Evolutionary conservation across 2,888 invertebrate species (phyloP), one percentile per base, ranked within the genome.

Genomic region (Masnerella sp.): DNA sequence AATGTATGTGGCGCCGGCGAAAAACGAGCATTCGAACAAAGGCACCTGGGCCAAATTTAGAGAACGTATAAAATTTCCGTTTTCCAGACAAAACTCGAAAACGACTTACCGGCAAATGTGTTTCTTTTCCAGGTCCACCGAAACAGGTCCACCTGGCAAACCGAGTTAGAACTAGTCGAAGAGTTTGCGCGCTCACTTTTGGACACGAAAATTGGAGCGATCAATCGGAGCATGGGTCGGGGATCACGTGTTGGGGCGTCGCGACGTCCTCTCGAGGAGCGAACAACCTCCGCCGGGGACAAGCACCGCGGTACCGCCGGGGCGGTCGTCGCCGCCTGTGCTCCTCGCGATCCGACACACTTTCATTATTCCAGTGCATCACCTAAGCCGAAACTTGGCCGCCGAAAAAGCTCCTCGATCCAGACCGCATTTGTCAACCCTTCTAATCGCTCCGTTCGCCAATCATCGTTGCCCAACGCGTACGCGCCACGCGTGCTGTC

Each of bases 301-400:
- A 47, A 54, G 51, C 47, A 65, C 40, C 71, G 67, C 69, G 73
- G 59, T 52, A 69, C 69, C 69, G 51, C 73, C 70, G 61, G 42
- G 67, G 59, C 76, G 70, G 70, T 70, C 73, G 65, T 54, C 73
- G 73, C 51, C 69, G 79, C 78, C 75, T 76, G 75, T 74, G 76
- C 69, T 69, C 76, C 77, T 74, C 78, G 72, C 75, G 76, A 75
- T 78, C 78, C 75, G 74, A 77, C 74, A 65, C 75, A 73, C 81
- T 81, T 80, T 83, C 83, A 83, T 83, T 82, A 84, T 84, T 81
- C 82, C 78, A 80, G 80, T 74, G 81, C 83, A 83, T 83, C 81
- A 83, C 83, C 78, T 79, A 78, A 78, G 76, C 61, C 58, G 42
- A 42, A 45, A 71, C 59, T 54, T 67, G 58, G 49, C 42, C 73